phyloP scores from a whole-genome alignment of 2,797 vertebrate species.

The Enteromius trimaculatus region DNA sequence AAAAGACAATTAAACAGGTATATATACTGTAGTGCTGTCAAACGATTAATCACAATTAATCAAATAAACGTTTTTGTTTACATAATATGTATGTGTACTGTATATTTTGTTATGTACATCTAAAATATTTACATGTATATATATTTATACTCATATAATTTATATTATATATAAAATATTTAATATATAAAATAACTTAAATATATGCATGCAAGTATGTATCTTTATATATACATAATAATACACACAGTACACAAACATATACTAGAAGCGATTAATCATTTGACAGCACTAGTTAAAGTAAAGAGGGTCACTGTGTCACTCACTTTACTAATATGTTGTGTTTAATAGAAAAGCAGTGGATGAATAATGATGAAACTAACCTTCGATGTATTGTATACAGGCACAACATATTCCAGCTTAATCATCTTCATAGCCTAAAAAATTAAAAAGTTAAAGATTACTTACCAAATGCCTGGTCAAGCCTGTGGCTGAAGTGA shows the following conservation, averaged over 20 bases:
- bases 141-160: too few species aligned
- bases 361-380: constrained; percentile 2
- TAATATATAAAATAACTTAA: too few species aligned
- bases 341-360: neutral
- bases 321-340: neutral
- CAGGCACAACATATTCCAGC: neutral
- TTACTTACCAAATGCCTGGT: constrained; percentile 56
- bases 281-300: neutral
- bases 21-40: neutral
- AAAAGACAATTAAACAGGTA: neutral
- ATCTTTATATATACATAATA: too few species aligned
- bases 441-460: constrained; percentile 25
- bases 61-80: too few species aligned
- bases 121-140: too few species aligned
- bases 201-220: too few species aligned
- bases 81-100: too few species aligned
- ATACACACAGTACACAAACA: too few species aligned
- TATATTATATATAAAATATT: too few species aligned
- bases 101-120: too few species aligned
- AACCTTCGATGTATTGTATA: constrained; percentile 4
- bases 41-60: too few species aligned
- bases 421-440: neutral
- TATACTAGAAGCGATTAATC: too few species aligned
- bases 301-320: neutral
- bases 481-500: constrained; percentile 34